Evolutionary conservation across 2,888 invertebrate genomes (phyloP).

Genomic region (Cataglyphis altisquamis): DNA sequence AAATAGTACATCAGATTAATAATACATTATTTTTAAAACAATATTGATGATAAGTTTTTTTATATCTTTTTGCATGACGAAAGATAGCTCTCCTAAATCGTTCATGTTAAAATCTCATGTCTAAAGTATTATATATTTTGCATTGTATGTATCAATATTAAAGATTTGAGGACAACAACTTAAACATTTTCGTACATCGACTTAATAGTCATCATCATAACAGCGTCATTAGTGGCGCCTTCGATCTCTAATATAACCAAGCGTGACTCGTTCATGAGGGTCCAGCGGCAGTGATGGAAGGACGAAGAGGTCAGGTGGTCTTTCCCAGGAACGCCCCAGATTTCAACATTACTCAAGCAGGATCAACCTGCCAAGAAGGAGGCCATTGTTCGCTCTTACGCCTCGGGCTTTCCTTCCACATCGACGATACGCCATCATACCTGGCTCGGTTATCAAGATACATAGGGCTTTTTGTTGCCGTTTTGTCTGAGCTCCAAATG

Average conservation of each 20-base stretch:
- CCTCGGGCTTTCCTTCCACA: conserved; percentile 76
- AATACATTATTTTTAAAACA: background rate
- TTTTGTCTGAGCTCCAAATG: conserved; percentile 16
- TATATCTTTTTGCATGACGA: background rate
- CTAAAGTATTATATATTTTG: background rate
- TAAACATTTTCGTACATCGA: background rate
- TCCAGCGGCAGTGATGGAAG: conserved; percentile 70
- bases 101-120: background rate
- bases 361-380: conserved; percentile 84
- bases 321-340: conserved; percentile 86
- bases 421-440: conserved; percentile 67
- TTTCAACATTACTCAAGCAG: conserved; percentile 86
- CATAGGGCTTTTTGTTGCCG: conserved; percentile 54
- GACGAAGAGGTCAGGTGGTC: conserved; percentile 81
- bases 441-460: conserved; percentile 58
- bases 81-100: background rate
- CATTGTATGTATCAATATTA: background rate
- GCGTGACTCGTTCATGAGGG: conserved; percentile 74
- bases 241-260: conserved; percentile 62
- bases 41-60: conserved; percentile 1
- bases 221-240: conserved; percentile 65
- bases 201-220: conserved; percentile 18
- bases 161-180: background rate
- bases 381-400: conserved; percentile 82
- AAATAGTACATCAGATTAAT: conserved; percentile 18